These are phyloP conservation scores for Brachypalpus laphriformis DNA, from an alignment of 2,888 invertebrate genomes.

Conservation along the genomic window DNA sequence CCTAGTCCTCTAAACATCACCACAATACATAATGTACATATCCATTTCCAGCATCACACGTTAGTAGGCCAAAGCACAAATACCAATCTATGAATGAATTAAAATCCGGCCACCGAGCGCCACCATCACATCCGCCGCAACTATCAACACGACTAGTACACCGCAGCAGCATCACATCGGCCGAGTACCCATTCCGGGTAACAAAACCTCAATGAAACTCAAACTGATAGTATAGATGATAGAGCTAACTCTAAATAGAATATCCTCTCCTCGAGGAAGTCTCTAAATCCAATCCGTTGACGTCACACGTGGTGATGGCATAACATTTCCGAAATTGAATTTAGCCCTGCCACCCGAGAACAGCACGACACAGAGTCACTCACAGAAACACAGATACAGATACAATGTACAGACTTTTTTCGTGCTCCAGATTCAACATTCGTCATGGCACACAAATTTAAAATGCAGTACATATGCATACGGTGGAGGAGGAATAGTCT, in stretches of 20 bases:
- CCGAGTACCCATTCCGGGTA: background rate
- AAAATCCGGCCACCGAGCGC: conserved; percentile 18
- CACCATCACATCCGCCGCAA: conserved; percentile 11
- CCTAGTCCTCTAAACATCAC: conserved; percentile 52
- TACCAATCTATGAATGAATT: conserved; percentile 60
- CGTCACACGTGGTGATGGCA: conserved; percentile 29
- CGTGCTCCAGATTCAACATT: conserved; percentile 65
- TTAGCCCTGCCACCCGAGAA: conserved; percentile 5
- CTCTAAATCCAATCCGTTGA: conserved; percentile 44
- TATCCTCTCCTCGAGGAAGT: conserved; percentile 29
- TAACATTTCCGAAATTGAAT: conserved; percentile 53
- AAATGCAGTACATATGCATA: conserved; percentile 24
- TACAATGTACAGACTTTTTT: conserved; percentile 5
- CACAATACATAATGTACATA: background rate
- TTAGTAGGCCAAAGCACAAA: conserved; percentile 53
- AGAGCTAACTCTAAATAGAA: conserved; percentile 54
- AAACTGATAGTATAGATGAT: conserved; percentile 37
- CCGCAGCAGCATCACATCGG: background rate
- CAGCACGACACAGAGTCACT: conserved; percentile 6
- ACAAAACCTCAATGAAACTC: conserved; percentile 34
- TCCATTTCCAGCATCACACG: conserved; percentile 25
- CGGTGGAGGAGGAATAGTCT: conserved; percentile 3
- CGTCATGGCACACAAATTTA: conserved; percentile 63
- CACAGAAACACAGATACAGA: background rate
- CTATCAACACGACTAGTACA: conserved; percentile 2